phyloP scores from a whole-genome alignment of 2,888 invertebrate species.

The Drosophila glabriapex region DNA sequence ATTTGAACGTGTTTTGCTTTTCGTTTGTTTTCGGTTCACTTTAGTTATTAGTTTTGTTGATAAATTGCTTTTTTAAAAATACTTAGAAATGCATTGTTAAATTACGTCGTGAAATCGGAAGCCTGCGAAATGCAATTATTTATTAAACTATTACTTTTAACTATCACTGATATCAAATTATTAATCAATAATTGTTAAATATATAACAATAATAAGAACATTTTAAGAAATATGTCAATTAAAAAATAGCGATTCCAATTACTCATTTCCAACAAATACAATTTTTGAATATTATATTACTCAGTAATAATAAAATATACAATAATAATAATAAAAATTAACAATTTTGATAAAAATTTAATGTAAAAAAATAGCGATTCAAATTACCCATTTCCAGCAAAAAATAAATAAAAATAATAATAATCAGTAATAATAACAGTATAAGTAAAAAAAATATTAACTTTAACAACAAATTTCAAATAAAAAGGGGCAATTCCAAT shows the following conservation, averaged over 20 bases:
- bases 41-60: constrained; percentile 44
- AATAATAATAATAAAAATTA: neutral
- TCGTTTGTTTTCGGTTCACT: constrained; percentile 30
- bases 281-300: neutral
- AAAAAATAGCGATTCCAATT: no score
- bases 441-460: neutral
- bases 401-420: neutral
- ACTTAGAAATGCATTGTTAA: constrained; percentile 11
- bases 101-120: neutral
- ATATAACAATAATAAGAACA: neutral
- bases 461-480: neutral
- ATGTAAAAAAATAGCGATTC: neutral
- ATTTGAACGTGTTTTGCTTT: constrained; percentile 22
- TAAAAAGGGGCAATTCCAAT: neutral
- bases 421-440: neutral
- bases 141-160: neutral
- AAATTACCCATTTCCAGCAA: neutral
- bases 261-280: neutral
- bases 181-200: neutral
- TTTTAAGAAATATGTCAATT: neutral
- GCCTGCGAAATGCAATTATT: neutral
- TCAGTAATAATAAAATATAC: neutral
- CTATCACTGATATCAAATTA: neutral
- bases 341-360: neutral
- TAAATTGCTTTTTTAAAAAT: constrained; percentile 26